phyloP scores from a whole-genome alignment of 1,140 invertebrate genomes.

The Zaprionus taronus region DNA sequence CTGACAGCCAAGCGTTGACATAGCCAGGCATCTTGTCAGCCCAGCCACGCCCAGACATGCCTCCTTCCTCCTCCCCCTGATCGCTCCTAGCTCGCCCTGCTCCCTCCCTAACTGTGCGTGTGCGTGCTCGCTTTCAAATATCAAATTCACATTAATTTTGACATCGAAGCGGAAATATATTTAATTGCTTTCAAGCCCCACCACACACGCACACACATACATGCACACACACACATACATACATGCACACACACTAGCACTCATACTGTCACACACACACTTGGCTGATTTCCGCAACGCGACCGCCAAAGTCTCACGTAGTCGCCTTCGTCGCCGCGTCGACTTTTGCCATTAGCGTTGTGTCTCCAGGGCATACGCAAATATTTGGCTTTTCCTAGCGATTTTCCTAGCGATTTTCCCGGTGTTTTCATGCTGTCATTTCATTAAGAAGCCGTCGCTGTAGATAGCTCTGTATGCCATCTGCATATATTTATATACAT shows the following conservation, averaged over 20 bases:
- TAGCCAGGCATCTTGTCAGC: constrained; percentile 42
- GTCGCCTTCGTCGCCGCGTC: constrained; percentile 21
- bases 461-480: constrained; percentile 17
- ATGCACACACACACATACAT: constrained; percentile 12
- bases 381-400: constrained; percentile 63
- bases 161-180: constrained; percentile 80
- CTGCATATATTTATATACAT: neutral
- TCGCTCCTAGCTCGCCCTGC: no score
- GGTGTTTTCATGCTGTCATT: constrained; percentile 71
- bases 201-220: constrained; percentile 6
- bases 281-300: constrained; percentile 20
- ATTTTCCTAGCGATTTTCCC: constrained; percentile 49
- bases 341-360: constrained; percentile 66
- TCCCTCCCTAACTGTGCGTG: constrained; percentile 23
- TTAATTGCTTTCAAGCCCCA: constrained; percentile 71
- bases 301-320: constrained; percentile 34
- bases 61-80: neutral
- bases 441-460: constrained; percentile 55
- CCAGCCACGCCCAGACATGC: constrained; percentile 44
- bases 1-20: constrained; percentile 57
- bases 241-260: constrained; percentile 6
- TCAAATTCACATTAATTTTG: constrained; percentile 78
- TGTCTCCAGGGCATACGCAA: constrained; percentile 57
- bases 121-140: constrained; percentile 69
- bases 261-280: constrained; percentile 2